Percentiles rank a stretch among this genome's conserved stretches.
phyloP scores from a whole-genome alignment of 2,797 vertebrate species.

The Podargus strigoides region DNA sequence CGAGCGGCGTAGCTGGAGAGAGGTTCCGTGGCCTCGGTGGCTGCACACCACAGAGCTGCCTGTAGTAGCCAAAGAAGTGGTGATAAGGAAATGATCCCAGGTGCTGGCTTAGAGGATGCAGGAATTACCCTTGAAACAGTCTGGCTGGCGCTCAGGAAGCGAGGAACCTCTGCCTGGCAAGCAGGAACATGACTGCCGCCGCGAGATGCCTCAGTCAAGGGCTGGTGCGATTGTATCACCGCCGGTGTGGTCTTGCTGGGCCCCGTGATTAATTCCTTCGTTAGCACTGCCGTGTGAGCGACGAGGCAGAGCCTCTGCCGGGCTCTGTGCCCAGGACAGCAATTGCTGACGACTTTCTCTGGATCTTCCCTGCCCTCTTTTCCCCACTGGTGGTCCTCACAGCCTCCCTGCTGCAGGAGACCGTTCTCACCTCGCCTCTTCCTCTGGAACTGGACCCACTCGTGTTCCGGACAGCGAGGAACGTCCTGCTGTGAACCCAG shows the following conservation, averaged over 20 bases:
- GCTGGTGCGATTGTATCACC: background rate
- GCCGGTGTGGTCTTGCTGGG: background rate
- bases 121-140: background rate
- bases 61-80: rapidly evolving
- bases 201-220: background rate
- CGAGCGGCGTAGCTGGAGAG: rapidly evolving
- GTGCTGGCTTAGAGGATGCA: background rate
- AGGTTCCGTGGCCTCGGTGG: rapidly evolving
- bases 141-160: background rate
- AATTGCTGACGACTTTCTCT: background rate
- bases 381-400: background rate
- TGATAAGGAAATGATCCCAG: background rate
- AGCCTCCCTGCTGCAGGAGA: too few relatives aligned
- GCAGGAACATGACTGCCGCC: background rate
- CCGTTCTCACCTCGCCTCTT: background rate
- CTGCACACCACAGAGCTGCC: background rate
- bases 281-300: background rate
- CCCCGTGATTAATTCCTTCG: background rate
- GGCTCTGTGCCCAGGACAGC: background rate
- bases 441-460: background rate
- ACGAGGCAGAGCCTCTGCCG: background rate
- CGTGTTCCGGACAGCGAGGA: background rate
- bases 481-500: background rate
- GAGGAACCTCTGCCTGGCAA: background rate
- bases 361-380: background rate